Evolutionary conservation across 2,797 vertebrate species (phyloP).

Genomic region (Myripristis murdjan): DNA sequence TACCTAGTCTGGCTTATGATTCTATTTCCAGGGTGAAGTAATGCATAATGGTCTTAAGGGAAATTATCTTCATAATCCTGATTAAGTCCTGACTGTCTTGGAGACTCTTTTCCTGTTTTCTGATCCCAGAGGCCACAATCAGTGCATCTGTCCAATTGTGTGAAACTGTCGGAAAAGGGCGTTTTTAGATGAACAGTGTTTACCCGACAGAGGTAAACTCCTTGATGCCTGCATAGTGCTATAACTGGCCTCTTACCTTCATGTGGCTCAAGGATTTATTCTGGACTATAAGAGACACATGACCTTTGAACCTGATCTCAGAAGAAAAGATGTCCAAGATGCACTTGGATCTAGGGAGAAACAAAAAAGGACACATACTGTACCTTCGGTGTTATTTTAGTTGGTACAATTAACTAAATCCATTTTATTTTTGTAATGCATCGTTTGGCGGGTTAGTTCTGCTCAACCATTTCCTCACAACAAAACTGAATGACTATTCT

Average conservation of each 20-base stretch:
- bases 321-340: background rate
- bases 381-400: conserved; percentile 46
- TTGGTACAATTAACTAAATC: conserved; percentile 60
- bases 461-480: conserved; percentile 51
- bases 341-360: background rate
- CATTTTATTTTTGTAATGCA: conserved; percentile 79
- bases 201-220: background rate
- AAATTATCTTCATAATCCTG: conserved; percentile 50
- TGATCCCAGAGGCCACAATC: background rate
- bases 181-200: background rate
- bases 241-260: background rate
- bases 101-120: background rate
- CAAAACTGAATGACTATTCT: conserved; percentile 51
- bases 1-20: too few species aligned
- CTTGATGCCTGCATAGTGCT: conserved; percentile 3
- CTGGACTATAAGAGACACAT: background rate
- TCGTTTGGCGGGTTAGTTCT: conserved; percentile 42
- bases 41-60: conserved; percentile 18
- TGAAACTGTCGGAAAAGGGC: background rate
- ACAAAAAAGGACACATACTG: background rate
- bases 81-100: background rate
- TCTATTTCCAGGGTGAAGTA: background rate
- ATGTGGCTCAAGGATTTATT: background rate
- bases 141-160: background rate
- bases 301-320: background rate